Evolutionary conservation across 2,113 vertebrate species (phyloP).

Genomic region (Sterna hirundo): DNA sequence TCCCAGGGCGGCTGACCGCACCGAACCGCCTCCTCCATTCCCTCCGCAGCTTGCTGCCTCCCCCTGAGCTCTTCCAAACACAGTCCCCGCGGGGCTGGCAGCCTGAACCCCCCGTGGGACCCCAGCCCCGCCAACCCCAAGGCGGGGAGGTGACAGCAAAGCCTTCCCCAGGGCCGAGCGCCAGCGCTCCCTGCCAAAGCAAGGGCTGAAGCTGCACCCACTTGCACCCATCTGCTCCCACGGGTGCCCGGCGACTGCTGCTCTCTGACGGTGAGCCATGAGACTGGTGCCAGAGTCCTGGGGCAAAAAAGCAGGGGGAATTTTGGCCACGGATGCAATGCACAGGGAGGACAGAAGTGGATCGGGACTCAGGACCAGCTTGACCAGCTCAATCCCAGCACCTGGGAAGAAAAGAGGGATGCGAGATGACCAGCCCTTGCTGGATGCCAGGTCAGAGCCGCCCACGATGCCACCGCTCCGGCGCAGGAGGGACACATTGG

Average conservation of each 20-base stretch:
- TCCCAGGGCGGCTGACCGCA: background rate
- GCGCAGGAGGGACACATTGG: background rate
- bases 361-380: background rate
- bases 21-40: background rate
- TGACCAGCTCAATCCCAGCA: background rate
- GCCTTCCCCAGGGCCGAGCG: background rate
- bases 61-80: background rate
- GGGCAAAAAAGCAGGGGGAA: background rate
- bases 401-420: background rate
- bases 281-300: background rate
- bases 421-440: background rate
- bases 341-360: background rate
- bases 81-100: background rate
- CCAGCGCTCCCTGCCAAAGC: background rate
- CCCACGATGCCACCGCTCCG: accelerated
- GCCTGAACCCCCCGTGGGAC: background rate
- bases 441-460: background rate
- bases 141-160: background rate
- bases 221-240: background rate
- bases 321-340: background rate
- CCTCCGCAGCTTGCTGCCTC: background rate
- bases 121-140: background rate
- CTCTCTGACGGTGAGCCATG: accelerated
- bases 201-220: background rate
- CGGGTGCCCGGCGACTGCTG: no score